These are phyloP conservation scores for Nothocercus julius DNA, from an alignment of 2,113 vertebrate genomes.

Conservation along the genomic window DNA sequence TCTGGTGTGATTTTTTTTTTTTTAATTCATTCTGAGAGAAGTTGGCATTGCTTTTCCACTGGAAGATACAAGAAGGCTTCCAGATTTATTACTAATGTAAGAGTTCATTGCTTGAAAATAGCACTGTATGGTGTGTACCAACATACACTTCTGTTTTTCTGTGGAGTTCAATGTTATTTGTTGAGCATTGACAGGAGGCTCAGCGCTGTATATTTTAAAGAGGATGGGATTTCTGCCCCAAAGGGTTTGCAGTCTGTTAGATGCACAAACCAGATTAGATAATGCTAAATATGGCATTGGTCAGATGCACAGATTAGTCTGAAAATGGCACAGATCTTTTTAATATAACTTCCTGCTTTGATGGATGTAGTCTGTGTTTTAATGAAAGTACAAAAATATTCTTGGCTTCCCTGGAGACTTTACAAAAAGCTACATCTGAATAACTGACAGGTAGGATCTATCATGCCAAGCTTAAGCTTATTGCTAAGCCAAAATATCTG, in stretches of 20 bases:
- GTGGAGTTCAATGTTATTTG: conserved; percentile 30
- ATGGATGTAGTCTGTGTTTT: conserved; percentile 60
- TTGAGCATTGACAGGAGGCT: neutral
- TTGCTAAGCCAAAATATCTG: conserved; percentile 69
- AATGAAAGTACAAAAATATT: conserved; percentile 68
- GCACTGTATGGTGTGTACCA: neutral
- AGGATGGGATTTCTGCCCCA: conserved; percentile 48
- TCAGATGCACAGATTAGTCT: conserved; percentile 52
- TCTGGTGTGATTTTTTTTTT: neutral
- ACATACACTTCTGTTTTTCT: neutral
- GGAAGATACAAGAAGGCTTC: neutral
- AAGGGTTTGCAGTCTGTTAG: conserved; percentile 53
- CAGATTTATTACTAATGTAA: neutral
- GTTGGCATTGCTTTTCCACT: neutral
- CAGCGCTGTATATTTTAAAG: neutral
- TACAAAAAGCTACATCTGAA: conserved; percentile 59
- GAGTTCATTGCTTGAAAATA: neutral
- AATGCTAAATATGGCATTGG: conserved; percentile 20
- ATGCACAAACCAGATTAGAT: conserved; percentile 48
- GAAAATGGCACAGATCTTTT: conserved; percentile 58
- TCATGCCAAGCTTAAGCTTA: conserved; percentile 67
- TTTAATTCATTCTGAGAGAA: neutral
- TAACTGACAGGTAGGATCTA: conserved; percentile 73
- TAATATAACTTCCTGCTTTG: conserved; percentile 51
- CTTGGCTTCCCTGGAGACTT: conserved; percentile 64